These are phyloP conservation scores for Melitaea cinxia DNA, from an alignment of 1,140 invertebrate species.

Conservation along the genomic window DNA sequence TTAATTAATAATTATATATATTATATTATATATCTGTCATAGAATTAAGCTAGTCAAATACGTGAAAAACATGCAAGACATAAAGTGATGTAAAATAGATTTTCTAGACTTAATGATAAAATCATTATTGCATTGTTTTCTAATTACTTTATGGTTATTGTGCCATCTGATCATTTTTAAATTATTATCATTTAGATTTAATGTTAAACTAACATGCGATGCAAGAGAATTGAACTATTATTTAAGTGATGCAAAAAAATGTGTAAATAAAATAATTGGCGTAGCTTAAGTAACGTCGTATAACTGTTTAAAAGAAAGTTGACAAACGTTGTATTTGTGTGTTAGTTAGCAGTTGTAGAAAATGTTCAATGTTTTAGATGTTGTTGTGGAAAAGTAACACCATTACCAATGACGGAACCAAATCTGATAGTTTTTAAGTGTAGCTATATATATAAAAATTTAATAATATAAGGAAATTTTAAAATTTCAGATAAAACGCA, in stretches of 20 bases:
- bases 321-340: constrained; percentile 2
- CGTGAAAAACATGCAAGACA: constrained; percentile 54
- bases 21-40: background rate
- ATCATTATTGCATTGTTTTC: constrained; percentile 29
- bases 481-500: background rate
- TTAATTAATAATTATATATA: background rate
- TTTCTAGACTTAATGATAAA: constrained; percentile 38
- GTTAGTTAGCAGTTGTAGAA: constrained; percentile 19
- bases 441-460: background rate
- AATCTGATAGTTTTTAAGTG: constrained; percentile 23
- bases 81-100: constrained; percentile 74
- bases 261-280: constrained; percentile 23
- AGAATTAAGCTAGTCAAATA: constrained; percentile 19
- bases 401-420: constrained; percentile 26
- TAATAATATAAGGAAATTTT: background rate
- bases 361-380: constrained; percentile 5
- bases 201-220: constrained; percentile 71
- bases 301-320: constrained; percentile 9
- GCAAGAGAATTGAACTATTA: constrained; percentile 79
- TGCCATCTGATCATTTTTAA: constrained; percentile 71
- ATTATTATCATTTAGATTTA: constrained; percentile 66
- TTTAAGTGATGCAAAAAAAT: constrained; percentile 46
- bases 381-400: constrained; percentile 10
- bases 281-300: constrained; percentile 7
- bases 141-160: constrained; percentile 44